Conservation (phyloP, 2,113 vertebrate species). For the Thalassarche chlororhynchos region DNA sequence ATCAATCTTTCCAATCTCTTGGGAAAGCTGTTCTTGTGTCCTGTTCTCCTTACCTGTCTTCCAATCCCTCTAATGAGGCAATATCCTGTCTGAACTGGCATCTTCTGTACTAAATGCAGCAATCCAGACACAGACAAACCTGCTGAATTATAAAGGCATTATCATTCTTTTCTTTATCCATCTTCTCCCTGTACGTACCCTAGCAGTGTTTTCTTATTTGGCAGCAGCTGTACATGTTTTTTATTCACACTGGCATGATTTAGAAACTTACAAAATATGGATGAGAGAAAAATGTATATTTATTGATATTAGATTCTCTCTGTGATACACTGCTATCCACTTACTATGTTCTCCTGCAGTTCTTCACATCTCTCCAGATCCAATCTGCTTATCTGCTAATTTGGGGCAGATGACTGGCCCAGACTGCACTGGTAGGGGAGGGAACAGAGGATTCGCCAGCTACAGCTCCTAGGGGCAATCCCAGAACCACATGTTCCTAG, state of each 20-base stretch:
- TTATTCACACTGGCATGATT: neutral
- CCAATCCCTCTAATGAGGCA: neutral
- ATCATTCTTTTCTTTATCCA: neutral
- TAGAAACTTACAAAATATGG: neutral
- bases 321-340: neutral
- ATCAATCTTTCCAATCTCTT: neutral
- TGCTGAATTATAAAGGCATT: neutral
- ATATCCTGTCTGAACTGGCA: neutral
- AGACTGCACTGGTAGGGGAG: neutral
- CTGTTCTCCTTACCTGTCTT: neutral
- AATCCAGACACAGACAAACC: neutral
- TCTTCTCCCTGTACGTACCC: fast-evolving
- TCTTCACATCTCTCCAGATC: neutral
- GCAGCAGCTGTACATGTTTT: neutral
- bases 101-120: neutral
- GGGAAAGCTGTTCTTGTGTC: neutral
- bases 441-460: neutral
- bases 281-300: neutral
- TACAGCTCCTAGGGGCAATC: neutral
- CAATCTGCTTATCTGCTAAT: slow-evolving; percentile 3
- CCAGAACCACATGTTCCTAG: neutral
- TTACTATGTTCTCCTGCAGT: neutral
- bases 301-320: neutral
- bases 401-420: neutral
- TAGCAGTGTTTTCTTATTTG: neutral